Base-by-base conservation (phyloP, 2,113 vertebrate species). In the Burhinus bistriatus region DNA sequence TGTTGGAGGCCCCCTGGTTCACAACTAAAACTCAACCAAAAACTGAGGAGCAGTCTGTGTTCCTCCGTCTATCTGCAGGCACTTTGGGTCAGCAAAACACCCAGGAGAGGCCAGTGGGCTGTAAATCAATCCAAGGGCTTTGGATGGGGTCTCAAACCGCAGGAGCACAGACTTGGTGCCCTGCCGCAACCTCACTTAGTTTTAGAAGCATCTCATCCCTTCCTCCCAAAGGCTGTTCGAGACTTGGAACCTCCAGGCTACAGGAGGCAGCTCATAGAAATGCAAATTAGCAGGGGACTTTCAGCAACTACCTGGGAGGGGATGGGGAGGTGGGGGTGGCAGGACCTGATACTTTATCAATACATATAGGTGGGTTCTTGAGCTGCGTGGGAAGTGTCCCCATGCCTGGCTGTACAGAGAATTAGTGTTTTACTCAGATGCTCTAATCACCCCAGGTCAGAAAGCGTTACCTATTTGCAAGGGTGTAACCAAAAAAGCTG, bases 1-100 rank as follows among this genome's bases (percentile, higher is more conserved):
- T 61, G 14, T 5, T 0, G 4, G 5, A 47, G 15, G 8, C 2
- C 17, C 9, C 34, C 17, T 3, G 9, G 7, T 6, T 38, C 42
- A 51, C n/a, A 55, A 0, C 21, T 5, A 9, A 61, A 84, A 5
- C 40, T 11, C 59, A 57, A 5, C 4, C 21, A 25, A 30, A 82
- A 62, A 17, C 65, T 59, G 59, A 86, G 52, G 23, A 76, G 19
- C 62, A 34, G 42, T 2, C 42, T 49, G n/a, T 52, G 18, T 13
- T 89, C 21, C 19, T 62, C 32, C 3, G 4, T 5, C 29, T 47
- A 2, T 69, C 77, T 4, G 1, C 47, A 72, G 44, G 44, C 29
- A 12, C 42, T 42, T 32, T 0, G 16, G 34, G 30, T 38, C 78
- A 59, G 57, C 29, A 68, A 9, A 82, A 7, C 22, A 22, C 6